Conservation (phyloP, 2,797 vertebrate genomes). For the Eremophila alpestris region DNA sequence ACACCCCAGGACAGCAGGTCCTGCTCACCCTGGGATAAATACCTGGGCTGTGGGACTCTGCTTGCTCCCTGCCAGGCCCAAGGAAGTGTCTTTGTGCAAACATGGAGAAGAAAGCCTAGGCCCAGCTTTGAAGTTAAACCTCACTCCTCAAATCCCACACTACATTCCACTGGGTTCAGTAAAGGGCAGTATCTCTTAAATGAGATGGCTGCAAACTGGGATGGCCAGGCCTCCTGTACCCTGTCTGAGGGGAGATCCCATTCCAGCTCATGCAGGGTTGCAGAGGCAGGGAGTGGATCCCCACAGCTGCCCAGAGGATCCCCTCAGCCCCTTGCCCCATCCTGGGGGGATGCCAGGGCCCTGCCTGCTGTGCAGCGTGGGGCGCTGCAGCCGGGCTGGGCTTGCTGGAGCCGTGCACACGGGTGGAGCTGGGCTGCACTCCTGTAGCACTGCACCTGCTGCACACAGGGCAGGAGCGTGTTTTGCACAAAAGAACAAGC, state of each 20-base stretch:
- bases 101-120: neutral
- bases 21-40: rapidly evolving
- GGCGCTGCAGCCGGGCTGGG: neutral
- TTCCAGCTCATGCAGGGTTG: neutral
- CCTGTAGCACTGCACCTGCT: slow-evolving; percentile 45
- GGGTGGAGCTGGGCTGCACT: slow-evolving; percentile 62
- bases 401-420: neutral
- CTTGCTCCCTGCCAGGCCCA: neutral
- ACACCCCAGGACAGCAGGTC: rapidly evolving
- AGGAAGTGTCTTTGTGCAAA: neutral
- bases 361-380: neutral
- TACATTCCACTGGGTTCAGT: rapidly evolving
- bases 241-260: neutral
- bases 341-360: no score
- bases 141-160: neutral
- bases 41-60: rapidly evolving
- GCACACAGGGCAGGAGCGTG: slow-evolving; percentile 12
- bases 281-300: neutral
- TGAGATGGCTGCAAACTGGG: neutral
- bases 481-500: slow-evolving; percentile 64
- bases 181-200: neutral
- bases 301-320: neutral
- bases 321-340: no score
- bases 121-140: neutral
- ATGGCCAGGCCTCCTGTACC: neutral